Evolutionary conservation across 2,113 vertebrate species (phyloP).

Genomic region (Gnathonemus longibarbis): DNA sequence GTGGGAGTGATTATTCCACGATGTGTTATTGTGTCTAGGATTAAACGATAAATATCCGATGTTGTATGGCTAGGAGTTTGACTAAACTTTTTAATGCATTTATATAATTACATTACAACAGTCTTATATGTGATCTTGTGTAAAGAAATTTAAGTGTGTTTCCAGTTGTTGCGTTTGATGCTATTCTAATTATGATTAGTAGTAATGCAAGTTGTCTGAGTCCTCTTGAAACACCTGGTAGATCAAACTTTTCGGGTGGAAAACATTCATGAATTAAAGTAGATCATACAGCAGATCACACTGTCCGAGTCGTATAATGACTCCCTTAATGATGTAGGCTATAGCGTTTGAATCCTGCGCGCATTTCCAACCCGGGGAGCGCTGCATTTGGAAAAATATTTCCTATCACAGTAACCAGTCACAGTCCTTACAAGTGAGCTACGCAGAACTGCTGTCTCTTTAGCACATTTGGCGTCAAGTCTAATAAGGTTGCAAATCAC

Average conservation of each 20-base stretch:
- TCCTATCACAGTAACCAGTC: not conserved
- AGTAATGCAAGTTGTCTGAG: not conserved
- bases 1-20: not conserved
- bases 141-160: not conserved
- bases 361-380: not conserved
- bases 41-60: not conserved
- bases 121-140: not conserved
- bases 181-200: not conserved
- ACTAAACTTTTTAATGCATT: not conserved
- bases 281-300: not conserved
- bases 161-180: not conserved
- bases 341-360: not conserved
- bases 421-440: not conserved
- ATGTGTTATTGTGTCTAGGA: not conserved
- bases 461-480: not conserved
- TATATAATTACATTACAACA: not conserved
- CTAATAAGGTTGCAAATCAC: not conserved
- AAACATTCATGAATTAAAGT: not conserved
- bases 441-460: not conserved
- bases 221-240: not conserved
- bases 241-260: not conserved
- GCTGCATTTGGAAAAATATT: not conserved
- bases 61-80: not conserved
- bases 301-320: not conserved
- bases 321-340: not conserved